These are phyloP conservation scores for Ctenochaetus hawaiiensis DNA, from an alignment of 2,797 vertebrate species.

Conservation along the genomic window DNA sequence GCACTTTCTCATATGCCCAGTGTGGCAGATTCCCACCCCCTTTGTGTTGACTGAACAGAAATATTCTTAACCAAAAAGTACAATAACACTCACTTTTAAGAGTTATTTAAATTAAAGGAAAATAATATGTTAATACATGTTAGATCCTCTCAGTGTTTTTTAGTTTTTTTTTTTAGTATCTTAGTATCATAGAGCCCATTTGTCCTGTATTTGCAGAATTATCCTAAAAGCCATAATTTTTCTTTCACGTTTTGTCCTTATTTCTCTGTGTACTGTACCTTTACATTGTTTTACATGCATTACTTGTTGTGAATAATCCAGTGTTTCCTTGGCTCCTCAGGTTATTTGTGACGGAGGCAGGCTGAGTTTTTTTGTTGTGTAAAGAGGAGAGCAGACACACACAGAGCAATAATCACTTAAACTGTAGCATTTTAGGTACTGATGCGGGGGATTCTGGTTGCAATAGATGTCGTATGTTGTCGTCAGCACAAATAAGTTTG, in stretches of 20 bases:
- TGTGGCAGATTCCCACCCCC: constrained; percentile 26
- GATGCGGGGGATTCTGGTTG: not conserved
- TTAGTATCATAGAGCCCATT: constrained; percentile 35
- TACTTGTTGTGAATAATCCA: constrained; percentile 32
- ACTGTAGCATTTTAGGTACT: constrained; percentile 29
- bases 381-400: not conserved
- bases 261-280: constrained; percentile 32
- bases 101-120: constrained; percentile 36
- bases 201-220: constrained; percentile 10
- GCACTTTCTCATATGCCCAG: constrained; percentile 70
- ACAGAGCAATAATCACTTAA: constrained; percentile 48
- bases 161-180: constrained; percentile 24
- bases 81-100: constrained; percentile 33
- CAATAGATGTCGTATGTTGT: constrained; percentile 1
- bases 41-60: constrained; percentile 58
- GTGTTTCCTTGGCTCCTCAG: constrained; percentile 27
- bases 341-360: constrained; percentile 37
- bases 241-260: constrained; percentile 19
- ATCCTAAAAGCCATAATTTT: not conserved
- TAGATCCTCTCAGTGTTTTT: constrained; percentile 32
- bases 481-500: constrained; percentile 11
- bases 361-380: constrained; percentile 1
- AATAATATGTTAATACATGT: constrained; percentile 20
- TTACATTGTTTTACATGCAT: constrained; percentile 20
- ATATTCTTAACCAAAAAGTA: constrained; percentile 64